Base-by-base conservation (phyloP, 1,140 invertebrate genomes). In the Coptotermes formosanus region DNA sequence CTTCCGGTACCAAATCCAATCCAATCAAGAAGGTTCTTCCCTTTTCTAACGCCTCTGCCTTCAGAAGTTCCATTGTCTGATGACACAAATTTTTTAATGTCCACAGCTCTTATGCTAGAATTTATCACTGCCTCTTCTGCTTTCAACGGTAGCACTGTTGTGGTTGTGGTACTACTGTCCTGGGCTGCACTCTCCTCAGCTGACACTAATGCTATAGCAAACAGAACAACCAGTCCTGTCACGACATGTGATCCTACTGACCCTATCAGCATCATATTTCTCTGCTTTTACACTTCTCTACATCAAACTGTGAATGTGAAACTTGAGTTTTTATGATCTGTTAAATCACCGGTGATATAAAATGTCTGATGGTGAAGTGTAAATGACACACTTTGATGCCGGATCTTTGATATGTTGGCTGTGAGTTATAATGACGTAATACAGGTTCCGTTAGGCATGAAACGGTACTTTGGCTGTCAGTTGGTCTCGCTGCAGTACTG, bases 21-120 rank as follows among this genome's bases (percentile, higher is more conserved):
- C 93, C 94, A 95, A 89, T 96, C 95, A 38, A 96, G 90, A 3
- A 95, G 90, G 88, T 94, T 92, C 87, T 94, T 93, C 11, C 94
- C 94, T 89, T 94, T 92, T 43, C 91, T 89, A 4, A 89, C 89
- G 84, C 88, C 82, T 75, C 64, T 75, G 11, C 25, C 64, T 75
- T 75, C 64, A n/a, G 19, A 75, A 30, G 64, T 30, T 75, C 64
- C 64, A 75, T 75, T 75, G 1, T 25, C 25, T 75, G 64, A 30
- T n/a, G n/a, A 2, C 25, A 75, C 64, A 30, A 75, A 75, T 12
- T n/a, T 30, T 1, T n/a, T 75, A 30, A 75, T 75, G n/a, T 30
- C 64, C 25, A 75, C 64, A 25, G 64, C 0, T 30, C 16, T n/a
- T 75, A 75, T 75, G 14, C 25, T 75, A 11, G 64, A 30, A n/a